Percentiles rank a stretch among this genome's conserved stretches.
These are phyloP conservation scores for Xanthorhoe designata DNA, from an alignment of 2,888 invertebrate genomes.

Conservation along the genomic window DNA sequence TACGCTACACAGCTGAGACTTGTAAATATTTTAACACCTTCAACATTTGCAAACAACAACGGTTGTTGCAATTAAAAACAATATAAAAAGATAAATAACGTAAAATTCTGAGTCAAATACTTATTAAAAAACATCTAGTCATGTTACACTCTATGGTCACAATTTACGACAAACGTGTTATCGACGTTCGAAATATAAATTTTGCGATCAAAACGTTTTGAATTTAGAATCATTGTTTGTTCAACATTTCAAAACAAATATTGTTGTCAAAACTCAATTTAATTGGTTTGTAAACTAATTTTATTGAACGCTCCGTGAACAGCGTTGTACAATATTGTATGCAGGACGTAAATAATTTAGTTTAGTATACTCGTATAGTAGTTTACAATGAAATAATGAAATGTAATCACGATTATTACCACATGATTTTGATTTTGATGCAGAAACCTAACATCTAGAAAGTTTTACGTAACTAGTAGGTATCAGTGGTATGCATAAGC, in stretches of 20 bases:
- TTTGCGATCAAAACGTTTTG: slow-evolving; percentile 25
- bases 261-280: slow-evolving; percentile 7
- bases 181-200: slow-evolving; percentile 35
- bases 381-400: too few species aligned
- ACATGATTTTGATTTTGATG: too few species aligned
- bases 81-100: too few species aligned
- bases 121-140: not conserved
- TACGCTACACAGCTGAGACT: too few species aligned
- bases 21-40: too few species aligned
- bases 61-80: too few species aligned
- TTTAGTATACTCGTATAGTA: not conserved
- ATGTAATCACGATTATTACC: too few species aligned
- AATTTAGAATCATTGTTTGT: slow-evolving; percentile 39
- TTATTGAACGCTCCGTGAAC: not conserved
- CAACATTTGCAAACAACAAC: too few species aligned
- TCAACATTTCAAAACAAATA: slow-evolving; percentile 19
- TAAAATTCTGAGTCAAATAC: too few species aligned
- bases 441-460: too few species aligned
- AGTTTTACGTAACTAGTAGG: too few species aligned
- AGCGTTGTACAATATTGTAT: not conserved
- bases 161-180: slow-evolving; percentile 36
- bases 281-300: not conserved
- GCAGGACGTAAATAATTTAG: not conserved
- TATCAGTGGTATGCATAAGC: not conserved
- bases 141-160: slow-evolving; percentile 15